Percentiles rank a stretch among this genome's conserved stretches.
phyloP scores from a whole-genome alignment of 2,113 vertebrate species.

The Illadopsis cleaveri region DNA sequence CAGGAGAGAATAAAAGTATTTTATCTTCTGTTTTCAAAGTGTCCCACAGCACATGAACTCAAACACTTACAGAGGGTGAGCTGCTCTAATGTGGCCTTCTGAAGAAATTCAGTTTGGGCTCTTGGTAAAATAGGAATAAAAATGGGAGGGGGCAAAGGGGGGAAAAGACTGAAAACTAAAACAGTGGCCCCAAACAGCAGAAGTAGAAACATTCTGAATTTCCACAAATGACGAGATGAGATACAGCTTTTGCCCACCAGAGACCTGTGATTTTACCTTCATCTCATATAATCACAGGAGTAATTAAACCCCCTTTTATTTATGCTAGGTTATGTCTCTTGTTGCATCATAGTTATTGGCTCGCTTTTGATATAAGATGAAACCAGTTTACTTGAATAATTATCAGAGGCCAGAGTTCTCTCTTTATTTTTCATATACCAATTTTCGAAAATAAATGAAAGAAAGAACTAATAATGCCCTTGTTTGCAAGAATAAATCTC shows the following conservation, averaged over 20 bases:
- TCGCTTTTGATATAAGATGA: slow-evolving; percentile 4
- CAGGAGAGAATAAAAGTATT: background rate
- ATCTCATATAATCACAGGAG: background rate
- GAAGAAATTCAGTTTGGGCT: background rate
- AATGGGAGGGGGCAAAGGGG: background rate
- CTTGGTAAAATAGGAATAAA: background rate
- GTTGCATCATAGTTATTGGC: background rate
- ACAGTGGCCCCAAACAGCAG: background rate
- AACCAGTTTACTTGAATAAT: background rate
- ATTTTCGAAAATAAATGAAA: background rate
- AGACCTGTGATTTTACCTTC: background rate
- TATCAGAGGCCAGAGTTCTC: background rate
- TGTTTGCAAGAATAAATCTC: background rate
- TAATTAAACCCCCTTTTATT: background rate
- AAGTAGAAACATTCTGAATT: background rate
- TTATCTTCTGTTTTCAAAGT: background rate
- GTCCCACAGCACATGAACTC: background rate
- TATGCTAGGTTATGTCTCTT: background rate
- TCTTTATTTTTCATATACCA: background rate
- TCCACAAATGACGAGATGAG: background rate
- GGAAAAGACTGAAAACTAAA: background rate
- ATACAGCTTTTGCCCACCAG: background rate
- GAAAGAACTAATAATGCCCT: background rate
- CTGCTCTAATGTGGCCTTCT: background rate
- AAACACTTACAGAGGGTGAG: background rate